A percentile compares a stretch with the other conserved stretches of the same genome.
phyloP scores from a whole-genome alignment of 2,797 vertebrate genomes.

The Gymnothorax reevesii region DNA sequence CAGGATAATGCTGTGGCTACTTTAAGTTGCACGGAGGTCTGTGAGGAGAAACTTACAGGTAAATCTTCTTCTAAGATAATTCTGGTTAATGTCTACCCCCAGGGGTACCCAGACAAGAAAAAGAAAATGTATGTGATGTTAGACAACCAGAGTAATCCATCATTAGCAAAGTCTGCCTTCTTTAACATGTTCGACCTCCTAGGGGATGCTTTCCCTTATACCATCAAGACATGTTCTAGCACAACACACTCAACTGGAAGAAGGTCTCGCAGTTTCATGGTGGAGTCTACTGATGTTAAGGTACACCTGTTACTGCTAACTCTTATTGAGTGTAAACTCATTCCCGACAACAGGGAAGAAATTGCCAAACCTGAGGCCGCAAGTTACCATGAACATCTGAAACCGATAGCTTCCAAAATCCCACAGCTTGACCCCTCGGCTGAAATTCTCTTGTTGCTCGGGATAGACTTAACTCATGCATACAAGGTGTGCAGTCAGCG shows the following conservation, averaged over 20 bases:
- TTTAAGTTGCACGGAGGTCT: constrained; percentile 13
- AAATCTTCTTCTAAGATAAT: constrained; percentile 22
- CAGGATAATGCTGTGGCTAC: neutral
- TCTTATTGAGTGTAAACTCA: constrained; percentile 7
- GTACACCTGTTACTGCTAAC: neutral
- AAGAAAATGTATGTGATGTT: constrained; percentile 9
- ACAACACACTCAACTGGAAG: neutral
- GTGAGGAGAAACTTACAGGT: neutral
- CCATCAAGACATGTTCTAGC: neutral
- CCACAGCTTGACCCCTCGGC: neutral
- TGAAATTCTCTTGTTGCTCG: neutral
- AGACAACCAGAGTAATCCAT: neutral
- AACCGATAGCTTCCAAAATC: neutral
- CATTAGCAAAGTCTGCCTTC: neutral
- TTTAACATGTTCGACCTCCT: neutral
- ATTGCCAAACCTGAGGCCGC: neutral
- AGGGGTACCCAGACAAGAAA: neutral
- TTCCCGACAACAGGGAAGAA: neutral
- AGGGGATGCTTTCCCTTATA: neutral
- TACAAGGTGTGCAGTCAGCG: neutral
- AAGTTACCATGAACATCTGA: neutral
- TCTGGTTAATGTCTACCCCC: constrained; percentile 3
- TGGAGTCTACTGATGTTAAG: neutral
- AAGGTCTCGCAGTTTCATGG: neutral
- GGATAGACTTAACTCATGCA: neutral